Percentiles rank a stretch among this genome's conserved stretches.
phyloP scores from a whole-genome alignment of 1,140 invertebrate genomes.

The Pararge aegeria region DNA sequence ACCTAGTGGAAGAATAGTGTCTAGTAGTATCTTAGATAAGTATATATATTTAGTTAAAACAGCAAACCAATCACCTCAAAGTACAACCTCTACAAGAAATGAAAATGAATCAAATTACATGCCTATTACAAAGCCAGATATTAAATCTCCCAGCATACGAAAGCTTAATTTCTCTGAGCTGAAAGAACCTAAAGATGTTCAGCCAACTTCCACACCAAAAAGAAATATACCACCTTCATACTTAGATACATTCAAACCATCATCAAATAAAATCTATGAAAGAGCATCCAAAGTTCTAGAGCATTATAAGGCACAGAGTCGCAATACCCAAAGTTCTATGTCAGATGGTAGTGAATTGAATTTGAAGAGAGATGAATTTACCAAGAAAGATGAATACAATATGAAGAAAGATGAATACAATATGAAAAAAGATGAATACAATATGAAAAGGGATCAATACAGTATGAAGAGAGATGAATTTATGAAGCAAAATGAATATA shows the following conservation, averaged over 20 bases:
- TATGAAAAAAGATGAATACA: constrained; percentile 20
- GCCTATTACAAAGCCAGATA: constrained; percentile 31
- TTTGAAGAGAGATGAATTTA: constrained; percentile 60
- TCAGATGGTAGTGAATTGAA: constrained; percentile 42
- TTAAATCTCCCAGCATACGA: constrained; percentile 52
- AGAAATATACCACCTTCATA: constrained; percentile 31
- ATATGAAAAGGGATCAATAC: constrained; percentile 20
- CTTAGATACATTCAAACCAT: constrained; percentile 56
- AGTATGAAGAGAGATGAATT: constrained; percentile 20
- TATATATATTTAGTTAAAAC: constrained; percentile 72
- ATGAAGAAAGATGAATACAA: constrained; percentile 29
- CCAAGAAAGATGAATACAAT: constrained; percentile 41
- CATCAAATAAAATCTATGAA: constrained; percentile 66
- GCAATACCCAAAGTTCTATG: constrained; percentile 40
- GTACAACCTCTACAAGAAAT: constrained; percentile 25
- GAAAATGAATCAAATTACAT: constrained; percentile 3
- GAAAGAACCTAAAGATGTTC: constrained; percentile 59
- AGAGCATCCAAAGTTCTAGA: constrained; percentile 65
- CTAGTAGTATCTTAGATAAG: constrained; percentile 61
- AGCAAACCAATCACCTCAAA: constrained; percentile 31
- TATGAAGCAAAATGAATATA: no score
- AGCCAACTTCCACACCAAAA: constrained; percentile 70
- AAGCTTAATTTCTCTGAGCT: constrained; percentile 61
- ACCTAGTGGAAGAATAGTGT: constrained; percentile 54
- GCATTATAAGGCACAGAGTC: constrained; percentile 59